Conservation (phyloP, 30 jellyfish, hydroid and myxozoan genomes). For the Turritopsis rubra region DNA sequence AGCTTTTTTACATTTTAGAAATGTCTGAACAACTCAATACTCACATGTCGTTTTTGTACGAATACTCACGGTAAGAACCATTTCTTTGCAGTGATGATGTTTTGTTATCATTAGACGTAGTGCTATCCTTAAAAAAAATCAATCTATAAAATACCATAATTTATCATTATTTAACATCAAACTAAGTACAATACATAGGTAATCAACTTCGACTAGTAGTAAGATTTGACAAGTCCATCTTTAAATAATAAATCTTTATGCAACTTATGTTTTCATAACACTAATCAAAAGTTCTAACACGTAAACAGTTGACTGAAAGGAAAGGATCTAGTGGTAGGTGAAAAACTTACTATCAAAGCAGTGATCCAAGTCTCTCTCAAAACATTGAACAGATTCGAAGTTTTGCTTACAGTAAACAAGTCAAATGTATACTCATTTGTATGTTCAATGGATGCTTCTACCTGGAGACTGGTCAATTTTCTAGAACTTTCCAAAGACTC, state of each 20-base stretch:
- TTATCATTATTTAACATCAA: no score
- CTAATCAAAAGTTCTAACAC: no score
- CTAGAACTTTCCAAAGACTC: background rate
- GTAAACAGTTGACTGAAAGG: no score
- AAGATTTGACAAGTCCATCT: no score
- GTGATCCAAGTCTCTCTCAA: slow-evolving; percentile 23
- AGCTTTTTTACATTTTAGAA: background rate
- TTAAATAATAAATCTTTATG: no score
- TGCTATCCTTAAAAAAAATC: background rate
- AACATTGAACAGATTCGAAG: slow-evolving; percentile 18
- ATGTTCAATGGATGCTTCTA: background rate
- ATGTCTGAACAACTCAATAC: background rate
- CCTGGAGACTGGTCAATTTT: background rate
- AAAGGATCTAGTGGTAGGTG: no score
- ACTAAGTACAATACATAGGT: no score
- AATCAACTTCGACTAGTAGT: no score
- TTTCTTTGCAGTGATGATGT: background rate
- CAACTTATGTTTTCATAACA: no score
- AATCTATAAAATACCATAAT: no score
- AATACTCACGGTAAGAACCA: no score
- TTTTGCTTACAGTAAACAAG: slow-evolving; percentile 17
- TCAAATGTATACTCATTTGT: slow-evolving; percentile 10
- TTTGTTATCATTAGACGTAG: background rate
- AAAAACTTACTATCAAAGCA: slow-evolving; percentile 19
- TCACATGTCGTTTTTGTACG: background rate